Evolutionary conservation across 2,888 invertebrate genomes (phyloP), one percentile per base, ranked within the genome.

Genomic region (Phoenoteleia sp.): DNA sequence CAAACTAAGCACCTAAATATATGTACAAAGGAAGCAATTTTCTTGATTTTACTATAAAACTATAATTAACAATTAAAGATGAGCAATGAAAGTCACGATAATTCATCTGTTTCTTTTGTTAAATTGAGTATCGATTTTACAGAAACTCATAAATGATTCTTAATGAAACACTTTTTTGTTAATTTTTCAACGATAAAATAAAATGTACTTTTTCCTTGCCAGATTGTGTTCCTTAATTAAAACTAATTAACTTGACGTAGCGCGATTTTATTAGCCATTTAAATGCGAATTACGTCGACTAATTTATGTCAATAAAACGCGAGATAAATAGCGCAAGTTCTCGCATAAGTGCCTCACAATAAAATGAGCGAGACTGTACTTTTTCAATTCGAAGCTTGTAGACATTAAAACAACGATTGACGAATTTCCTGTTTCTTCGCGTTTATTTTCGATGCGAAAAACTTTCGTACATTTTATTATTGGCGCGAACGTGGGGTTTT

Each of bases 391-490:
- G 33, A 15, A 15, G 4, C 17, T 21, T 54, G 6, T n/a, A 13
- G 56, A 56, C 27, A 3, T 21, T 52, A 66, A 56, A 39, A 49
- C 42, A 62, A 45, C 64, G 23, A 64, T 69, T 62, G 71, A 49
- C 49, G 39, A 58, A 71, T 76, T 49, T 42, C 13, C 19, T 33
- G 69, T 47, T 42, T 19, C 39, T 23, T 39, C 13, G 29, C 23
- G 6, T 29, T 49, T 64, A 42, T 52, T 75, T 27, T 42, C 13
- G 15, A 52, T 17, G 27, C 9, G 29, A 39, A 25, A 15, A 69
- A 39, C 29, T 69, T 67, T 58, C 15, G 33, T 67, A 13, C 27
- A 67, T 52, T 81, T 71, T 81, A 60, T 62, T 69, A 56, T 74
- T 81, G 62, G 49, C 54, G 23, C 29, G 36, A 39, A 21, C 45